Percentiles rank a stretch among this genome's conserved stretches.
Conservation (phyloP, 1,140 invertebrate species). For the Drosophila sp. region DNA sequence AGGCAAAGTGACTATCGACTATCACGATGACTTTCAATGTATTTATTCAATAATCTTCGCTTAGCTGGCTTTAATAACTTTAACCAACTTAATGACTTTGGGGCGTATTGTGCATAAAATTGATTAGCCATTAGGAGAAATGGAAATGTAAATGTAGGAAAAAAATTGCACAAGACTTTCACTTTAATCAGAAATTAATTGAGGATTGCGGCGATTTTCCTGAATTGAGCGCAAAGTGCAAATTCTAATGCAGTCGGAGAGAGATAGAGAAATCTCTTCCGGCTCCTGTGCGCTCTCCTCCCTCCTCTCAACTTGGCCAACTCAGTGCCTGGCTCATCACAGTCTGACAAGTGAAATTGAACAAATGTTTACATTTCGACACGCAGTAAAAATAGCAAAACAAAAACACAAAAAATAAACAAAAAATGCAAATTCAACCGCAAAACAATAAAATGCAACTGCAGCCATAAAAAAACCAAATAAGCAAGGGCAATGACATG, state of each 20-base stretch:
- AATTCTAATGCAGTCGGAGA: conserved; percentile 30
- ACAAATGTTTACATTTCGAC: conserved; percentile 56
- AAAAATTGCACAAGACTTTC: conserved; percentile 48
- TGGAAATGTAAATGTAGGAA: conserved; percentile 38
- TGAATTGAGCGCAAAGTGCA: conserved; percentile 6
- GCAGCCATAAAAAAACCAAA: conserved; percentile 16
- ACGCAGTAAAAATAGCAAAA: conserved; percentile 40
- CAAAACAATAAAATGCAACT: conserved; percentile 40
- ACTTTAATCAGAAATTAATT: conserved; percentile 60
- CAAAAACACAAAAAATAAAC: conserved; percentile 13
- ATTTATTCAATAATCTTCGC: not conserved
- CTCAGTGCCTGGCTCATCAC: conserved; percentile 12
- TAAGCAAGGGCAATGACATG: conserved; percentile 40
- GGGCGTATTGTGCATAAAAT: conserved; percentile 44
- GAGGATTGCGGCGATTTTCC: conserved; percentile 5
- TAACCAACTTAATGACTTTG: conserved; percentile 5
- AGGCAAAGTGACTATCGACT: not conserved
- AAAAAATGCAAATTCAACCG: conserved; percentile 57
- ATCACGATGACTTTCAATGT: not conserved
- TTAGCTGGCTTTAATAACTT: not conserved
- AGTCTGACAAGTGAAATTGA: conserved; percentile 44
- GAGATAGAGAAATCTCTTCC: conserved; percentile 20
- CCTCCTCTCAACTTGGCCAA: conserved; percentile 2
- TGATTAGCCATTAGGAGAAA: conserved; percentile 62
- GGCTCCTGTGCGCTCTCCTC: conserved; percentile 4